These are phyloP conservation scores for Drosophila bocqueti DNA, from an alignment of 1,140 invertebrate species.

Conservation along the genomic window DNA sequence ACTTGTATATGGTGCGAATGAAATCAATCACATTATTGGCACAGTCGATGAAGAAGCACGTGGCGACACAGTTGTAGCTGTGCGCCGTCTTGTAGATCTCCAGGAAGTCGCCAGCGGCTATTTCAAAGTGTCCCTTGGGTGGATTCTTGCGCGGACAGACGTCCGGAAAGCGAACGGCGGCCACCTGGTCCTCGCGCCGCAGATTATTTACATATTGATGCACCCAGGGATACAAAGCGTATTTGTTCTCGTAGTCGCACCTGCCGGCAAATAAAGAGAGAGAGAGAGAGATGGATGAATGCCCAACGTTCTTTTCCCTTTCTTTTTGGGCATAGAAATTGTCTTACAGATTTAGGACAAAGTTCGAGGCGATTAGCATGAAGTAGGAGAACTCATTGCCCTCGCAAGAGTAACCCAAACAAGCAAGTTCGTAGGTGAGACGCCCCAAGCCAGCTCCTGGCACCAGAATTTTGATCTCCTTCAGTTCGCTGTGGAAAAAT, in stretches of 20 bases:
- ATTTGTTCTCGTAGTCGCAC: conserved; percentile 79
- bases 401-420: conserved; percentile 95
- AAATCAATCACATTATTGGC: conserved; percentile 98
- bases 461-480: conserved; percentile 92
- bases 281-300: not conserved
- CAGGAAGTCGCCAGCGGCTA: conserved; percentile 97
- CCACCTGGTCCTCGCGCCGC: conserved; percentile 92
- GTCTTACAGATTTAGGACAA: conserved; percentile 94
- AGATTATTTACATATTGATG: conserved; percentile 97
- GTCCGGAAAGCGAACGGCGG: conserved; percentile 94
- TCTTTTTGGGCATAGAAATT: not conserved
- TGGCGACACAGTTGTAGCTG: conserved; percentile 96
- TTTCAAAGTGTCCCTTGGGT: conserved; percentile 90
- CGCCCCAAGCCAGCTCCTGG: conserved; percentile 97
- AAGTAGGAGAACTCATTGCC: conserved; percentile 99
- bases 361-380: conserved; percentile 98
- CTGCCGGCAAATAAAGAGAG: conserved; percentile 19
- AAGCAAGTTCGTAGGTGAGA: conserved; percentile 96
- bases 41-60: conserved; percentile 99
- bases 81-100: conserved; percentile 92
- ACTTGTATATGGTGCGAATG: conserved; percentile 95
- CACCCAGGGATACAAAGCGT: conserved; percentile 93
- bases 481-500: conserved; percentile 80
- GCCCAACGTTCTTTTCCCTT: not conserved
- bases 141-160: conserved; percentile 91